Evolutionary conservation across 1,140 invertebrate genomes (phyloP).

Genomic region (Cecropterus lyciades): DNA sequence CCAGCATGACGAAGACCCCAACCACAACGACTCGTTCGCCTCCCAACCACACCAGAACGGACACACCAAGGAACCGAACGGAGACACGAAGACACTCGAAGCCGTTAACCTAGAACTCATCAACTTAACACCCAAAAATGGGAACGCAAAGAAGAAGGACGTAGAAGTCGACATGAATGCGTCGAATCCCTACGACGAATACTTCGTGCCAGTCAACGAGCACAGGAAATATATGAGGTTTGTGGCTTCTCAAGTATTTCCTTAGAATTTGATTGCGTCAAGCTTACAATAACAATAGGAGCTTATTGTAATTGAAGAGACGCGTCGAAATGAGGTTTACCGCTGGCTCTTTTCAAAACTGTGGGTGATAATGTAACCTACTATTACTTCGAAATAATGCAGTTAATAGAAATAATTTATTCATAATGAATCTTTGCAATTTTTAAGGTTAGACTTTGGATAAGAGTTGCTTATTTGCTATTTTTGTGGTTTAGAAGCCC

Average conservation of each 20-base stretch:
- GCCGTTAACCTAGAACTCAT: slow-evolving; percentile 92
- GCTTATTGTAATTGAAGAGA: slow-evolving; percentile 26
- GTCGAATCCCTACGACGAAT: slow-evolving; percentile 90
- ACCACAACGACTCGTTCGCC: slow-evolving; percentile 75
- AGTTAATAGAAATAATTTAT: neutral
- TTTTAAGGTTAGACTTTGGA: too few relatives aligned
- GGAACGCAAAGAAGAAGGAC: slow-evolving; percentile 86
- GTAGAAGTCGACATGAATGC: slow-evolving; percentile 88
- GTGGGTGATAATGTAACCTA: slow-evolving; percentile 18
- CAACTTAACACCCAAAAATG: slow-evolving; percentile 89
- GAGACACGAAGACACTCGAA: slow-evolving; percentile 83
- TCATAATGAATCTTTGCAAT: neutral
- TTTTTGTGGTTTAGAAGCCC: too few relatives aligned
- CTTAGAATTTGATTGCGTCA: slow-evolving; percentile 4
- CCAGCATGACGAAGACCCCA: slow-evolving; percentile 73
- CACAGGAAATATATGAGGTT: slow-evolving; percentile 94
- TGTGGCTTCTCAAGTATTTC: slow-evolving; percentile 49
- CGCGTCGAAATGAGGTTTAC: neutral
- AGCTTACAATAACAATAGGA: slow-evolving; percentile 23
- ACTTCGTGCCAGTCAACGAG: slow-evolving; percentile 93
- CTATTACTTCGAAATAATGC: slow-evolving; percentile 3
- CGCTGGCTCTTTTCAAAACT: slow-evolving; percentile 22
- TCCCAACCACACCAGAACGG: slow-evolving; percentile 63
- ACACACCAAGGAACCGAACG: slow-evolving; percentile 68
- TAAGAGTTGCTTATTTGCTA: too few relatives aligned